phyloP scores from a whole-genome alignment of 2,113 vertebrate species.

The Oceanites oceanicus region DNA sequence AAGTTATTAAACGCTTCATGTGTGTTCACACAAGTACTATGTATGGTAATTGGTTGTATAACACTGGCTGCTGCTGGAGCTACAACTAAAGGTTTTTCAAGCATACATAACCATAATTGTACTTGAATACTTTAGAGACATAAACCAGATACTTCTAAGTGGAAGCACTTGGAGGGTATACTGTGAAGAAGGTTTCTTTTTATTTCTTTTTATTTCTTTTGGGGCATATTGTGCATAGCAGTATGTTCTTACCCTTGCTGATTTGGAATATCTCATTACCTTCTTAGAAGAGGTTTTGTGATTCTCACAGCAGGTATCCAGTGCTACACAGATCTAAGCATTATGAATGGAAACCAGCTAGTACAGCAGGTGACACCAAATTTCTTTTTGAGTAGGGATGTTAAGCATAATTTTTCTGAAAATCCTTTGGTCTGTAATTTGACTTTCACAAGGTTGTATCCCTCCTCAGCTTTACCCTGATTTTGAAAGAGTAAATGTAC shows the following conservation, averaged over 20 bases:
- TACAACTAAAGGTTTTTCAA: not conserved
- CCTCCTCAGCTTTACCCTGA: not conserved
- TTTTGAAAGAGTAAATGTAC: not conserved
- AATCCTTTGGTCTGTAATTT: not conserved
- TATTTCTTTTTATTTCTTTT: not conserved
- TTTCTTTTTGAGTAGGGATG: not conserved
- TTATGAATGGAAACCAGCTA: not conserved
- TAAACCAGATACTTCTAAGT: not conserved
- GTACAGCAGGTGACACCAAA: not conserved
- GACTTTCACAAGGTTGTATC: not conserved
- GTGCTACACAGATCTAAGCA: not conserved
- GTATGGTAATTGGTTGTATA: not conserved
- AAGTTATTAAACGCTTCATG: not conserved
- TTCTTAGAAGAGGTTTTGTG: not conserved
- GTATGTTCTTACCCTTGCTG: not conserved
- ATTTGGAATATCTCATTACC: not conserved
- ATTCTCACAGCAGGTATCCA: not conserved
- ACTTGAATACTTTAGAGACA: not conserved
- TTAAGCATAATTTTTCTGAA: not conserved
- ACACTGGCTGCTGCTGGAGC: not conserved
- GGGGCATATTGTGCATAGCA: not conserved
- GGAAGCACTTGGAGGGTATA: not conserved
- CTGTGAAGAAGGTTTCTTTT: not conserved
- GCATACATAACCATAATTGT: not conserved
- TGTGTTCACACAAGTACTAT: not conserved